These are phyloP conservation scores for Pangasius sanitwongsei DNA, from an alignment of 2,797 vertebrate species.

Conservation along the genomic window DNA sequence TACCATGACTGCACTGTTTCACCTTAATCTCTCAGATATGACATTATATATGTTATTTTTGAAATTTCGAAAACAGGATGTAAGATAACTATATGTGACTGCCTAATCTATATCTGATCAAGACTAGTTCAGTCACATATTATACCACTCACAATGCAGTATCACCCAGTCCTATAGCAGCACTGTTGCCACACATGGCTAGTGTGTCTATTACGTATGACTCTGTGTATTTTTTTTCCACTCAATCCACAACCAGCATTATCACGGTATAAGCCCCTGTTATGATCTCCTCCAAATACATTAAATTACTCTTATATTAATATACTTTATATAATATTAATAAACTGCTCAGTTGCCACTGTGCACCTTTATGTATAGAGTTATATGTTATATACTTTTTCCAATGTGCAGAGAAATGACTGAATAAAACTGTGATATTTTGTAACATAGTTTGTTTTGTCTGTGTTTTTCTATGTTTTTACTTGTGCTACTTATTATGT, in stretches of 20 bases:
- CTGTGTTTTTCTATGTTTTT: neutral
- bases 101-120: neutral
- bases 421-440: neutral
- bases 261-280: slow-evolving; percentile 33
- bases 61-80: neutral
- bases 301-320: slow-evolving; percentile 29
- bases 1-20: neutral
- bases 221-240: neutral
- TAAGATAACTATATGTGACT: neutral
- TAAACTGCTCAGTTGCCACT: neutral
- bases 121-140: neutral
- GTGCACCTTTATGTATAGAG: slow-evolving; percentile 29
- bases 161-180: neutral
- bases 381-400: neutral
- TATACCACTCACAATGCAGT: neutral
- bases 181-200: neutral
- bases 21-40: neutral
- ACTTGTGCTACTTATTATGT: neutral
- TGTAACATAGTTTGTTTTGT: neutral
- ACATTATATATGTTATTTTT: neutral
- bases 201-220: neutral
- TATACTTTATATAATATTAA: too few relatives aligned
- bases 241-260: slow-evolving; percentile 34
- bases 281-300: slow-evolving; percentile 45
- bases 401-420: neutral